Base-by-base conservation (phyloP, 1,140 invertebrate species). In the Belonocnema kinseyi region DNA sequence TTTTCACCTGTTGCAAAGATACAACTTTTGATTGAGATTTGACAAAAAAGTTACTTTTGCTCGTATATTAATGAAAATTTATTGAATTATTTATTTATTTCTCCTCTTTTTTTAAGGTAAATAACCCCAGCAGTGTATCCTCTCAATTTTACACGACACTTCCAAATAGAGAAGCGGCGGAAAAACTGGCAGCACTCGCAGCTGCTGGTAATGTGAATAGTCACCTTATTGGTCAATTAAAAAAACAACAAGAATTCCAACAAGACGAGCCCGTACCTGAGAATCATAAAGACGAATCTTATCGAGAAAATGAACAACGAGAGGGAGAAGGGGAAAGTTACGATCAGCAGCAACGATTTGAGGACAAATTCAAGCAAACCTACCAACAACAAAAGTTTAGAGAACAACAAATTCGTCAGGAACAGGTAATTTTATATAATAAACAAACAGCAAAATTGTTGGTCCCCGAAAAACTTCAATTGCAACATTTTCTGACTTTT, bases 101-200 rank as follows among this genome's bases (percentile, higher is more conserved):
- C 26, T 33, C 26, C 0, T 26, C 26, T 33, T 50, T 50, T 53
- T 75, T 53, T 6, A 17, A 74, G 72, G 56, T 74, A 50, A 46
- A 66, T 50, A 66, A 50, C 16, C 53, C 17, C 54, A 73, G 40
- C 72, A 77, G 72, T 19, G 61, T 85, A 21, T 77, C 85, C 0
- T 83, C 81, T 14, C 85, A 88, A 74, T 91, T 89, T 50, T 93
- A 92, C 75, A 90, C 92, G 11, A 91, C 90, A 0, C 82, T 93
- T 21, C 91, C 93, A 0, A 93, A 90, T 78, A 89, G 90, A 73
- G 90, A 93, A 61, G 88, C 91, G 0, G 92, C 92, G 4, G 92
- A 93, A 73, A 90, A 92, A 73, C 85, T 93, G 40, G 92, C 92
- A 3, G 88, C 90, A 0, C 79, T 93, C 5, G 92, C 93, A 74